Percentiles rank a stretch among this genome's conserved stretches.
These are phyloP conservation scores for Paraescarpia echinospica DNA, from an alignment of 1,140 invertebrate species.

Conservation along the genomic window DNA sequence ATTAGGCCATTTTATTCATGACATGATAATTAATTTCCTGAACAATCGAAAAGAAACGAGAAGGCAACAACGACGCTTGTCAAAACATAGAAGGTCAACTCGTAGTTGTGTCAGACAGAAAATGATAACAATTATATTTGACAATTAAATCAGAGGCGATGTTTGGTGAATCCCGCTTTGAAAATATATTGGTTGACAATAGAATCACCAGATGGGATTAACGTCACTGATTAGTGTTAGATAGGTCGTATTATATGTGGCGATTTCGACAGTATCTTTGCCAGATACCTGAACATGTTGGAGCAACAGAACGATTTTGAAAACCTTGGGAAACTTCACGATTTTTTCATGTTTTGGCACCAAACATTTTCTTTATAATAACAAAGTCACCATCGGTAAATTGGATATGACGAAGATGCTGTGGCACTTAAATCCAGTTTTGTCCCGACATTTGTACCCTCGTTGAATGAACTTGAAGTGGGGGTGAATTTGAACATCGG, in stretches of 20 bases:
- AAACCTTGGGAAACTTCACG: background rate
- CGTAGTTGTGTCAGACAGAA: too few relatives aligned
- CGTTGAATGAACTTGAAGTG: too few relatives aligned
- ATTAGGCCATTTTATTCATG: too few relatives aligned
- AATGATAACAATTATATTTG: background rate
- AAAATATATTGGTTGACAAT: background rate
- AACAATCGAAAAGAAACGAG: too few relatives aligned
- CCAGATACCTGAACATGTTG: background rate
- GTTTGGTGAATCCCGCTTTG: background rate
- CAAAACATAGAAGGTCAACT: too few relatives aligned
- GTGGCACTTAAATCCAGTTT: too few relatives aligned
- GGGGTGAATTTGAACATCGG: too few relatives aligned
- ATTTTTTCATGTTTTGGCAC: background rate
- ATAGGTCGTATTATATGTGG: background rate
- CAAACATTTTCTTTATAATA: background rate
- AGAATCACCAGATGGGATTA: background rate
- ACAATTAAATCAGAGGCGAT: background rate
- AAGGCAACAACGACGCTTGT: too few relatives aligned
- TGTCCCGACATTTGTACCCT: too few relatives aligned
- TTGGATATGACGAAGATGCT: background rate
- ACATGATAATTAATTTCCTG: too few relatives aligned
- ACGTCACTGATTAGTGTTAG: background rate
- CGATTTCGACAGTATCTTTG: background rate
- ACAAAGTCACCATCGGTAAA: background rate
- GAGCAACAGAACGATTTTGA: background rate